Evolutionary conservation across 2,888 invertebrate genomes (phyloP).

Genomic region (Dascillus cervinus): DNA sequence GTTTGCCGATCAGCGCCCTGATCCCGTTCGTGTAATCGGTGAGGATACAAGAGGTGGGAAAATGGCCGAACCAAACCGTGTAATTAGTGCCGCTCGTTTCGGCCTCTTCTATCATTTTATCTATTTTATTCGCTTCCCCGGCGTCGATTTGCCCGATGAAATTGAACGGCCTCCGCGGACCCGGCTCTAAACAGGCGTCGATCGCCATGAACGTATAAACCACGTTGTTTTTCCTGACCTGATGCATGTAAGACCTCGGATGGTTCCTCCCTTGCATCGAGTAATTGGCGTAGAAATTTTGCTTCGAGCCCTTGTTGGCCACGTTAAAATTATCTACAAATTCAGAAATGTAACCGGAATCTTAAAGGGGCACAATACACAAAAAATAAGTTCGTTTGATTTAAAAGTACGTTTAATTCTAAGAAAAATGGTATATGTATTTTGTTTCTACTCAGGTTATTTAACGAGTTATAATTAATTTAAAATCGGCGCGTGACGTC

Average conservation of each 20-base stretch:
- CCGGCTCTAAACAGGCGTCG: conserved; percentile 82
- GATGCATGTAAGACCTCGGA: conserved; percentile 67
- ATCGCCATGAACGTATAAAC: conserved; percentile 76
- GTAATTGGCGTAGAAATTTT: conserved; percentile 71
- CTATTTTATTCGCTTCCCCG: conserved; percentile 51
- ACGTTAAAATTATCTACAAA: conserved; percentile 85
- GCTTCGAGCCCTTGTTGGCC: conserved; percentile 54
- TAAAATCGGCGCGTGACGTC: too few relatives aligned
- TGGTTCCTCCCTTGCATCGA: conserved; percentile 68
- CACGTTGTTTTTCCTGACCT: conserved; percentile 49
- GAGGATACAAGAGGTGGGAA: conserved; percentile 82
- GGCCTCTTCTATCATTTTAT: conserved; percentile 50
- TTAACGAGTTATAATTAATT: too few relatives aligned
- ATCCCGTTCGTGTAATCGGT: conserved; percentile 48
- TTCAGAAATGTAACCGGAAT: background rate
- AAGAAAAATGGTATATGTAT: too few relatives aligned
- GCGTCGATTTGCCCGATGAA: conserved; percentile 70
- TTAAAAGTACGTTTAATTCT: too few relatives aligned
- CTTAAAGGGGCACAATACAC: background rate
- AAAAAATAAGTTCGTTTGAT: too few relatives aligned
- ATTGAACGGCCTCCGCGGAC: conserved; percentile 81
- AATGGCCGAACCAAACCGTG: conserved; percentile 82
- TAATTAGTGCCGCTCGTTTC: conserved; percentile 47
- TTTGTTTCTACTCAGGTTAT: too few relatives aligned
- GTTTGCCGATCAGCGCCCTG: conserved; percentile 52